phyloP scores from a whole-genome alignment of 1,140 invertebrate genomes.

The Drosophila carrolli region DNA sequence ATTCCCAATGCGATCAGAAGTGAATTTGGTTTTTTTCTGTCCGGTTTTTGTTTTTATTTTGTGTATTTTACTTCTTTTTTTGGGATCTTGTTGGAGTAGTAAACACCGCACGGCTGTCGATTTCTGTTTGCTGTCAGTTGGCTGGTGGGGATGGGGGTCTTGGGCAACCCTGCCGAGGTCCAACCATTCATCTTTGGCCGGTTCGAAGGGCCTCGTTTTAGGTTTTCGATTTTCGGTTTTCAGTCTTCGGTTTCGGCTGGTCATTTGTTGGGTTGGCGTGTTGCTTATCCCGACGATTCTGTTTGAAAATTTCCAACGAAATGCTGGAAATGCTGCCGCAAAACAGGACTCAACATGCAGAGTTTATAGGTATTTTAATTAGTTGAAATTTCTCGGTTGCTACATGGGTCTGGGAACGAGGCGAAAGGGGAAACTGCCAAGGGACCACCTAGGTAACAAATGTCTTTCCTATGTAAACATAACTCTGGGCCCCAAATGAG shows the following conservation, averaged over 20 bases:
- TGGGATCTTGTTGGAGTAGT: conserved; percentile 70
- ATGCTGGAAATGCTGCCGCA: conserved; percentile 63
- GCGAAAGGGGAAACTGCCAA: neutral
- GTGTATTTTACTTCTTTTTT: conserved; percentile 44
- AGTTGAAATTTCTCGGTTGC: conserved; percentile 59
- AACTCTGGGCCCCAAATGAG: conserved; percentile 52
- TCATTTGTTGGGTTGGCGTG: conserved; percentile 69
- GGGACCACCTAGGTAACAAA: conserved; percentile 61
- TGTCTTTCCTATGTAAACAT: conserved; percentile 45
- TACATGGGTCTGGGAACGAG: conserved; percentile 19
- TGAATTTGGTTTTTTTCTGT: conserved; percentile 35
- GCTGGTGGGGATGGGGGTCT: conserved; percentile 1
- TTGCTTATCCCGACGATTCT: conserved; percentile 69
- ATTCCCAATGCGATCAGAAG: conserved; percentile 70
- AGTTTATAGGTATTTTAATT: conserved; percentile 80
- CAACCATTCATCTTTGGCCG: conserved; percentile 80
- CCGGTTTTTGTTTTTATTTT: conserved; percentile 41
- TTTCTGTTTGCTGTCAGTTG: conserved; percentile 77
- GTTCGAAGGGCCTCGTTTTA: conserved; percentile 60
- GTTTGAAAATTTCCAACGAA: conserved; percentile 73
- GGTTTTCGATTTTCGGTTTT: conserved; percentile 24
- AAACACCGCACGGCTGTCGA: conserved; percentile 76
- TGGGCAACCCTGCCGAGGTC: conserved; percentile 38
- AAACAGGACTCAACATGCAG: conserved; percentile 69
- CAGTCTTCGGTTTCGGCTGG: conserved; percentile 23